Base-by-base conservation (phyloP, 2,797 vertebrate genomes). In the Cercopithecus mitis region DNA sequence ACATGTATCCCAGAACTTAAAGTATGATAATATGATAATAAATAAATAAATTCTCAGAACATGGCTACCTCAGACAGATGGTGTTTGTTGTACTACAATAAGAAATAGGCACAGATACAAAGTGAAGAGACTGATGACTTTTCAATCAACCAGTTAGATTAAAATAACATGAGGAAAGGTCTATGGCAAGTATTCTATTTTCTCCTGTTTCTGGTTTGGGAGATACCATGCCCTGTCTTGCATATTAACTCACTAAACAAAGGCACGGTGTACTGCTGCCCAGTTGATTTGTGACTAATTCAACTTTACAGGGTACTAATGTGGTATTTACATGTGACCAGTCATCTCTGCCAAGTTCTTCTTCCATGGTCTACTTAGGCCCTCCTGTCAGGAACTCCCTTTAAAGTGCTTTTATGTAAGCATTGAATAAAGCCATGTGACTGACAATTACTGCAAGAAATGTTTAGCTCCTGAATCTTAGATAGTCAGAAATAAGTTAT, bases 401-500 rank as follows among this genome's bases (percentile, higher is more conserved):
- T 93, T 93, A 84, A 43, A 91, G 39, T 81, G 14, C 52, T 67
- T 91, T 61, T 77, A 67, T 61, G n/a, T 5, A 80, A 77, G 33
- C 55, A 67, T 92, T 93, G 17, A 39, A 64, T 47, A 95, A 88
- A 82, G 20, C 22, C 24, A 10, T 27, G 15, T 67, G 47, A 33
- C 50, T 84, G 36, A 33, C 43, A 73, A 57, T 84, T 67, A 87
- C 25, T 13, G 25, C 25, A 72, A 89, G 36, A 90, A 82, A 13
- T 17, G 20, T 72, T 79, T 91, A 67, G 79, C 25, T 90, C 24
- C n/a, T 79, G 24, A 58, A 97, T 85, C 76, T 89, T 52, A 58
- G 27, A 47, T 41, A 84, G 10, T 95, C 30, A 64, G 45, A 97
- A 96, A 94, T 80, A 93, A 93, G 25, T 22, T 94, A 1, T 27